Base-by-base conservation (phyloP, 2,888 invertebrate genomes). In the Drosophila greeni region DNA sequence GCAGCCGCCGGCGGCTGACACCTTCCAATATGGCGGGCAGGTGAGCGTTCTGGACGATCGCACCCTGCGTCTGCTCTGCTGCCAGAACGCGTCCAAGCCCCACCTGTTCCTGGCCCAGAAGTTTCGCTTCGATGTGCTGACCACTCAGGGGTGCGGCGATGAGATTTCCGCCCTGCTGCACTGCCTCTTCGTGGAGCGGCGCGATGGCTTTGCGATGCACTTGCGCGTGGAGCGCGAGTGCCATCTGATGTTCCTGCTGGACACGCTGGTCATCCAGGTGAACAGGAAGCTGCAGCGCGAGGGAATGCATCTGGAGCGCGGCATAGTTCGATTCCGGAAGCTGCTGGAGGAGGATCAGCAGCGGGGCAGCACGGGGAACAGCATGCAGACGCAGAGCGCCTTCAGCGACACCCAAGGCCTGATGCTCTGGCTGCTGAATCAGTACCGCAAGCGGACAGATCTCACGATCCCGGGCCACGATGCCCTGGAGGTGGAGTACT, bases 231-330 rank as follows among this genome's bases (percentile, higher is more conserved):
- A 68, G 16, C 72, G 71, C 12, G 70, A 65, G 23, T 66, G 58
- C 8, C 66, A 73, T 12, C 24, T 74, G 18, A 58, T 70, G 47
- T 75, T 78, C 24, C 55, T 81, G 3, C 55, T 72, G 23, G 66
- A 76, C 37, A 43, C 73, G 6, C 59, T 82, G 4, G 66, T 74
- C 1, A 67, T 61, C 11, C 73, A 76, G 48, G 66, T 76, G 4
- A 73, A 76, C 7, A 67, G 54, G 8, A 72, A 70, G n/a, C 42
- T 81, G 24, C 65, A 72, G 33, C 40, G 55, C 8, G 14, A 60
- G 43, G 53, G 53, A 1, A 16, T 73, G 31, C 12, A 40, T 1
- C 20, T 73, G 26, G 45, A 49, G 4, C 52, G 34, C 5, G 66
- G 66, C 14, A 24, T 39, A 8, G 45, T 80, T 11, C 31, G 48